Evolutionary conservation across 2,888 invertebrate species (phyloP), one percentile per base, ranked within the genome.

Genomic region (Eutolmus rufibarbis): DNA sequence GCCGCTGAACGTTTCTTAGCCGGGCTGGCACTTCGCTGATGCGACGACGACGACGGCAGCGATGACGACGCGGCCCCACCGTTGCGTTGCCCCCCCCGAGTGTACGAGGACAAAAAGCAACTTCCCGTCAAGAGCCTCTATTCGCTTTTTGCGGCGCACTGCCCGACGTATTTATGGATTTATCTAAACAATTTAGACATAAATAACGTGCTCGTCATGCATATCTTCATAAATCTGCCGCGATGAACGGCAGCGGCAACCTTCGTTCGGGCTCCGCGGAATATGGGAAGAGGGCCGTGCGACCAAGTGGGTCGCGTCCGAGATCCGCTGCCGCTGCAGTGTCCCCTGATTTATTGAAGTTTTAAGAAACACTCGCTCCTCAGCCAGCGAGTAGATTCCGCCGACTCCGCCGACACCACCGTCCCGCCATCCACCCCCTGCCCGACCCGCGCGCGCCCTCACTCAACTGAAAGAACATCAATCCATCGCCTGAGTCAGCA

Each of bases 101-200:
- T 12, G 2, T 3, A 46, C 16, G 4, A 4, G 23, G 5, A 66
- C 14, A 66, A 76, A 76, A 76, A 37, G 76, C 46, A 56, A 81
- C 81, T 81, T 81, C 81, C 28, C 81, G 51, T 81, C 56, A 81
- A 81, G 81, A 56, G 81, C 14, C 43, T 43, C 81, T 7, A 81
- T 56, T 81, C 81, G 51, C 43, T 81, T 81, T 81, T 81, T 84
- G 74, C 66, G 46, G 9, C 40, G 34, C 37, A 66, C 19, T 5
- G 37, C 74, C 28, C 37, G 74, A 86, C 74, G 76, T 86, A 74
- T 86, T 86, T 86, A 86, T 86, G 76, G 86, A 86, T 86, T 86
- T 74, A 86, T 74, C 76, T 86, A 86, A 86, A 86, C 86, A 86
- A 86, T 86, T 86, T 86, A 74, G 74, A 86, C 86, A 86, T 86